A percentile compares a stretch with the other conserved stretches of the same genome.
phyloP scores from a whole-genome alignment of 2,797 vertebrate genomes.

The Hyperoplus immaculatus region DNA sequence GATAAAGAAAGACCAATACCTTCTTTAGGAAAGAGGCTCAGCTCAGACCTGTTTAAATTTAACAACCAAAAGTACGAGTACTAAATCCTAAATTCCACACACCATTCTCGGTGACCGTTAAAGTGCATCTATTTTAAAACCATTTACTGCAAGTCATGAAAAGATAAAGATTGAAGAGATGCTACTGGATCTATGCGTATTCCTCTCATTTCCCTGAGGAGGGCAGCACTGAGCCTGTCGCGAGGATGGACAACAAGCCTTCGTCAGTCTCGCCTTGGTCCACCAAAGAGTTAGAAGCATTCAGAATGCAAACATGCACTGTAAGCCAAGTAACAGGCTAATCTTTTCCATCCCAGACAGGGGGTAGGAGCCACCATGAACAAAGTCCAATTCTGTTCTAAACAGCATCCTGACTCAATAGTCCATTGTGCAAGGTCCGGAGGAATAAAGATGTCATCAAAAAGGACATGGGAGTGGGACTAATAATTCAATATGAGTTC shows the following conservation, averaged over 20 bases:
- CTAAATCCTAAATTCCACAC: slow-evolving; percentile 13
- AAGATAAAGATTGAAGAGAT: slow-evolving; percentile 22
- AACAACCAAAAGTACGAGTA: slow-evolving; percentile 1
- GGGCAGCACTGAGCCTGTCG: slow-evolving; percentile 61
- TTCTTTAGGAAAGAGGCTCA: neutral
- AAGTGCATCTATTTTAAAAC: neutral
- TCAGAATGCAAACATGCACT: slow-evolving; percentile 75
- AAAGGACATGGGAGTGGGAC: slow-evolving; percentile 26
- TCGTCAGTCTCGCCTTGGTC: slow-evolving; percentile 37
- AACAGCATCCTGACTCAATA: slow-evolving; percentile 68
- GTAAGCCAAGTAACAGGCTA: slow-evolving; percentile 73
- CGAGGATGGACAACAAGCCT: slow-evolving; percentile 36
- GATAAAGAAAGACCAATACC: slow-evolving; percentile 1
- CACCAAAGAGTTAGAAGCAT: slow-evolving; percentile 61
- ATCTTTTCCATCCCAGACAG: slow-evolving; percentile 80
- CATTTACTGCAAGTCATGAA: slow-evolving; percentile 33
- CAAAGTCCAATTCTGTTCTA: slow-evolving; percentile 74
- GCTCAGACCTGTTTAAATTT: slow-evolving; percentile 6
- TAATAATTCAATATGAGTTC: slow-evolving; percentile 54
- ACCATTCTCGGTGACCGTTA: neutral
- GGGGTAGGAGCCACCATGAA: slow-evolving; percentile 61
- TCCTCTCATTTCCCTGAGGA: slow-evolving; percentile 48
- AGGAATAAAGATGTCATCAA: slow-evolving; percentile 65
- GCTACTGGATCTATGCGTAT: neutral
- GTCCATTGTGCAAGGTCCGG: slow-evolving; percentile 62